Percentiles rank a stretch among this genome's conserved stretches.
Evolutionary conservation across 2,797 vertebrate species (phyloP).

Genomic region (Chelidonichthys spinosus): DNA sequence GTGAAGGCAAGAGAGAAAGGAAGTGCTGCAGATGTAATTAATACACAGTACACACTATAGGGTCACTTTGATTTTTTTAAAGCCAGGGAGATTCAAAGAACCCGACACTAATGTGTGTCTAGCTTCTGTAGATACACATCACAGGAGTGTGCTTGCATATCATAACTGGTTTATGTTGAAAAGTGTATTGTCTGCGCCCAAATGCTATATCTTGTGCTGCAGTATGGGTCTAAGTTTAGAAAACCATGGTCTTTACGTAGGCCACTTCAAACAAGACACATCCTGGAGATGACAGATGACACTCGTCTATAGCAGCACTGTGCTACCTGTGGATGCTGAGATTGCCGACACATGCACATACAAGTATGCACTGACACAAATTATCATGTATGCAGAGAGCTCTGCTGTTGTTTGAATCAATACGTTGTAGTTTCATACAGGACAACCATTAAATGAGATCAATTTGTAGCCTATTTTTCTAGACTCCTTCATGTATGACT

Average conservation of each 20-base stretch:
- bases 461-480: conserved; percentile 1
- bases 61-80: conserved; percentile 18
- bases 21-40: conserved; percentile 14
- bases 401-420: conserved; percentile 25
- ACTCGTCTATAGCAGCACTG: conserved; percentile 28
- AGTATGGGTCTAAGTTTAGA: background rate
- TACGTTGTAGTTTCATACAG: conserved; percentile 1
- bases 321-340: conserved; percentile 18
- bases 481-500: background rate
- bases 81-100: conserved; percentile 9
- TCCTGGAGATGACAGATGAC: conserved; percentile 54
- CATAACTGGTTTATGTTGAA: background rate
- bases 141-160: conserved; percentile 1
- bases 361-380: background rate
- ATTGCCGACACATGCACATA: conserved; percentile 23
- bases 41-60: background rate
- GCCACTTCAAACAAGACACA: conserved; percentile 33
- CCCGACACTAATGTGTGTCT: background rate
- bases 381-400: conserved; percentile 20
- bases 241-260: conserved; percentile 3
- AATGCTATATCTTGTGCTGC: conserved; percentile 6
- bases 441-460: conserved; percentile 14
- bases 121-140: conserved; percentile 15
- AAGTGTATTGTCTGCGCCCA: background rate
- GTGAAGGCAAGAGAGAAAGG: conserved; percentile 18